A percentile compares a stretch with the other conserved stretches of the same genome.
Evolutionary conservation across 2,113 vertebrate species (phyloP).

Genomic region (Pelusios castaneus): DNA sequence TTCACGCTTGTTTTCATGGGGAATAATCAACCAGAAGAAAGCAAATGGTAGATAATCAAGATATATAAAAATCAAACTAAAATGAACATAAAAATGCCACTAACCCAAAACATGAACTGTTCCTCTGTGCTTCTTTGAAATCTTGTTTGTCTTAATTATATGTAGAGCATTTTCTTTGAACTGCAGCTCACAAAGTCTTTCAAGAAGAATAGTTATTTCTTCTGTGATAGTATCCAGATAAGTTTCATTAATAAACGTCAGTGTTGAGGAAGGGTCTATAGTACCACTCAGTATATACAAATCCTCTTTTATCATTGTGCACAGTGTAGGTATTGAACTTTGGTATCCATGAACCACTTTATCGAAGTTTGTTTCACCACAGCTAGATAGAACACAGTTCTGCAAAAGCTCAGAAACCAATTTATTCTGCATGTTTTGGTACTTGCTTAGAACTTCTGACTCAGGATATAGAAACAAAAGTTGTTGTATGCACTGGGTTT

Average conservation of each 20-base stretch:
- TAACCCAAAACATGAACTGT: slow-evolving; percentile 79
- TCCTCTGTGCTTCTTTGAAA: slow-evolving; percentile 82
- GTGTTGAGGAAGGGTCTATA: slow-evolving; percentile 76
- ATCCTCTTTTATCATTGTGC: slow-evolving; percentile 86
- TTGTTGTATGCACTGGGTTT: slow-evolving; percentile 82
- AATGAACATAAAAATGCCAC: slow-evolving; percentile 65
- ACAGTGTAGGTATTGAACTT: slow-evolving; percentile 78
- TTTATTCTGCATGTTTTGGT: slow-evolving; percentile 85
- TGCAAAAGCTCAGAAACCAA: slow-evolving; percentile 78
- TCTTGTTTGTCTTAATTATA: slow-evolving; percentile 80
- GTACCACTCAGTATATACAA: slow-evolving; percentile 81
- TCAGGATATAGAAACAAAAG: slow-evolving; percentile 91
- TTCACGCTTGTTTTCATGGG: neutral
- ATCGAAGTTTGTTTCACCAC: slow-evolving; percentile 84
- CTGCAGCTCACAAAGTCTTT: slow-evolving; percentile 85
- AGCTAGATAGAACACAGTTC: slow-evolving; percentile 75
- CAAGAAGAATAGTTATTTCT: slow-evolving; percentile 84
- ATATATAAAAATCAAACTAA: slow-evolving; percentile 3
- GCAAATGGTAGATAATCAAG: neutral
- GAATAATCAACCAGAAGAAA: neutral
- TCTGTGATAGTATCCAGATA: slow-evolving; percentile 86
- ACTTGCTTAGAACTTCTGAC: slow-evolving; percentile 86
- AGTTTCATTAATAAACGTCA: slow-evolving; percentile 88
- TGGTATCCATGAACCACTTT: slow-evolving; percentile 76
- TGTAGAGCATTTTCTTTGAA: slow-evolving; percentile 84